Base-by-base conservation (phyloP, 2,888 invertebrate genomes). In the Scaptomyza reducta region DNA sequence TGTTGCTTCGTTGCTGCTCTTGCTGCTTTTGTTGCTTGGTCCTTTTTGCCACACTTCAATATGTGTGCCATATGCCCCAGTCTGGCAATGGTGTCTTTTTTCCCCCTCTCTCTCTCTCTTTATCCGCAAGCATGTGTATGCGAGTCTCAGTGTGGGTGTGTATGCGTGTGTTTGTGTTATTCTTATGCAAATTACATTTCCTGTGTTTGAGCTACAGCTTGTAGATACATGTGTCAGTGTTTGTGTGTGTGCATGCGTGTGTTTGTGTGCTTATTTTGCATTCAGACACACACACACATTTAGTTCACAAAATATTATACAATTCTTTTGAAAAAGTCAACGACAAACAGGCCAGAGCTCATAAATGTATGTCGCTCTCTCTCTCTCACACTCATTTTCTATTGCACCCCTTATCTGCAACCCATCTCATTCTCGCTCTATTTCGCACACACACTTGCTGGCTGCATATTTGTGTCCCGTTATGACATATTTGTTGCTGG, bases 121-220 rank as follows among this genome's bases (percentile, higher is more conserved):
- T 18, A 31, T 46, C 46, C 31, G 14, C 29, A 46, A 33, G 35
- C 14, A 18, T 46, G 33, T 53, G 27, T 47, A 18, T 46, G 33
- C 44, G 25, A 50, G 35, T 42, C 38, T 31, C 42, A 35, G 45
- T 61, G 45, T 49, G 59, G 64, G 50, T 65, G 63, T 54, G 35
- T 74, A 53, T 80, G 62, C 70, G 73, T 87, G 63, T 54, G 35
- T 74, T 58, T 80, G 62, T 74, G 73, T 87, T 84, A 87, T 84
- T 87, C 87, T 84, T 84, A 84, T 84, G 84, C 87, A 84, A 84
- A 87, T 84, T 84, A 87, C 85, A 84, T 83, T 84, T 84, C 87
- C 85, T 84, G 77, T 83, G 83, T 84, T 83, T 84, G 84, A 87
- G 83, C 87, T 83, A 86, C 84, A 83, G 87, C 83, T 77, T 87